Base-by-base conservation (phyloP, 2,888 invertebrate genomes). In the Acrobasis suavella region DNA sequence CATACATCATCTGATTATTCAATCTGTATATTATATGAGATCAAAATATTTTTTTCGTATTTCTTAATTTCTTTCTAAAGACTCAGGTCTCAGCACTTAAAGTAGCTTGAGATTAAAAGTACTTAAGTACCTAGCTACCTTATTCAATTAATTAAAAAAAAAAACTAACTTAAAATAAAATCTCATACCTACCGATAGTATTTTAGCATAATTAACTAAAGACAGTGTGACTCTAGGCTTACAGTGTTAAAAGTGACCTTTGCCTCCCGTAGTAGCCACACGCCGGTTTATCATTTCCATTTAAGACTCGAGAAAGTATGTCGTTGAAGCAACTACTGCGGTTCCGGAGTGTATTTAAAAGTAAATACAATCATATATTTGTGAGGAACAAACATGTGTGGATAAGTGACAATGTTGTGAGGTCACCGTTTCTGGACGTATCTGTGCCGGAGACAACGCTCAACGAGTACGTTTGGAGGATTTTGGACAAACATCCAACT, bases 401-500 rank as follows among this genome's bases (percentile, higher is more conserved):
- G 86, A 77, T 71, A 0, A 69, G 62, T 59, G 76, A 79, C 0
- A 79, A 72, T 12, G 69, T 81, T 0, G 77, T 82, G 0, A 73
- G 64, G 5, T 96, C 87, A 0, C 91, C 91, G 0, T 93, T 76
- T 63, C 85, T 87, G 10, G 84, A 93, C 50, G 75, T 94, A 1
- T 73, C 80, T 1, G 77, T 93, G 60, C 93, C 93, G 0, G 89
- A 93, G 65, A 66, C 87, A 14, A 88, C 93, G 0, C 65, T 95
- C 52, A 86, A 93, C 62, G 93, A 95, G 68, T 93, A 91, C 68
- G 76, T 95, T 12, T 95, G 94, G 93, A 77, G 76, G 12, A 83
- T 93, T 74, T 73, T 94, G 42, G 92, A 93, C 37, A 93, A 91
- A 75, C 95, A 95, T 95, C 87, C 93, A 14, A 88, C 93, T 39